Evolutionary conservation across 2,888 invertebrate genomes (phyloP).

Genomic region (Drosophila mercatorum): DNA sequence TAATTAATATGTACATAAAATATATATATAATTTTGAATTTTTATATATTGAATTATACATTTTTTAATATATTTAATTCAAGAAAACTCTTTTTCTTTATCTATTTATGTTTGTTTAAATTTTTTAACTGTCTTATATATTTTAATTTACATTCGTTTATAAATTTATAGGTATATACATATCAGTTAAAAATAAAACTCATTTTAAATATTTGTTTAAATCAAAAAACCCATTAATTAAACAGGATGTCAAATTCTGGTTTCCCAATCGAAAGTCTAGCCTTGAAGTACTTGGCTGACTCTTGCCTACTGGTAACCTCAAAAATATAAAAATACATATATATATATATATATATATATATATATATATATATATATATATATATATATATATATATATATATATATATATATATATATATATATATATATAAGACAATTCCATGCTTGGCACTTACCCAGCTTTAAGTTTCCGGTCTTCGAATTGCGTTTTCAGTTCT

Average conservation of each 20-base stretch:
- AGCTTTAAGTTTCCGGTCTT: constrained; percentile 17
- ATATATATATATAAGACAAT: background rate
- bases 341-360: too few species aligned
- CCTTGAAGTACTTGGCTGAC: constrained; percentile 45
- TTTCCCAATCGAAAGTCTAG: constrained; percentile 27
- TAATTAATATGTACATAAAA: too few species aligned
- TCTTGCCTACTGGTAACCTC: background rate
- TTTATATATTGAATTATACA: background rate
- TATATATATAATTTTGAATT: background rate
- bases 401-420: too few species aligned
- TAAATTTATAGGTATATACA: too few species aligned
- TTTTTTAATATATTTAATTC: background rate
- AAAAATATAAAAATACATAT: background rate
- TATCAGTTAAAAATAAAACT: too few species aligned
- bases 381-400: too few species aligned
- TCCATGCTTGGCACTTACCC: constrained; percentile 43
- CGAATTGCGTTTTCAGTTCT: constrained; percentile 14
- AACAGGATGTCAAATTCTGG: constrained; percentile 7
- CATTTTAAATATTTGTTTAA: background rate
- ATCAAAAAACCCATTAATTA: constrained; percentile 5
- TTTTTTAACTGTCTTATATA: too few species aligned
- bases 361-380: too few species aligned
- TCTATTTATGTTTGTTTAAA: too few species aligned
- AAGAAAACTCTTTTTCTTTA: too few species aligned
- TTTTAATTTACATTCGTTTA: too few species aligned